phyloP scores from a whole-genome alignment of 2,797 vertebrate species.

The Kryptopterus vitreolus region DNA sequence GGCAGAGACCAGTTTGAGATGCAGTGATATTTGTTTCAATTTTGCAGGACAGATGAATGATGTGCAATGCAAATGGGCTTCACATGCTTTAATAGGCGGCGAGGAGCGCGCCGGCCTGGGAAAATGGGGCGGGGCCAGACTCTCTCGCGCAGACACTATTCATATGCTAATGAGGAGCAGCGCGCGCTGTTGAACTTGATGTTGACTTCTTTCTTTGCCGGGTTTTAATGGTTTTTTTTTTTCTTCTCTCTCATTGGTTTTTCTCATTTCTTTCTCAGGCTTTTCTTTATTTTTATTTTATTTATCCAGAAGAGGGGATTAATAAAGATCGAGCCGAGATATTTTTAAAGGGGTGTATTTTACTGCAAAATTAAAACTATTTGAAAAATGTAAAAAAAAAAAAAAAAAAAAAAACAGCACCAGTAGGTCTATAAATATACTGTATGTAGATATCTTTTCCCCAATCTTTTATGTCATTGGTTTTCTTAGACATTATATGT shows the following conservation, averaged over 20 bases:
- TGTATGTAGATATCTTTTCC: too few species aligned
- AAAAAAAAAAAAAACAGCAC: too few species aligned
- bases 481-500: too few species aligned
- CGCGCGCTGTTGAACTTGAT: conserved; percentile 91
- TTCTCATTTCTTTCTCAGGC: conserved; percentile 62
- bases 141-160: conserved; percentile 81
- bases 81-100: conserved; percentile 15
- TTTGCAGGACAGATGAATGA: conserved; percentile 26
- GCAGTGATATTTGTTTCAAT: conserved; percentile 3
- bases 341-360: neutral
- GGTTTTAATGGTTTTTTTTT: conserved; percentile 39
- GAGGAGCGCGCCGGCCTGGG: conserved; percentile 78
- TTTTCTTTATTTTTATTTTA: neutral
- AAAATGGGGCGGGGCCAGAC: conserved; percentile 77
- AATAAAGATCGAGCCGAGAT: neutral
- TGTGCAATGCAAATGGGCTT: conserved; percentile 38
- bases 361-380: neutral
- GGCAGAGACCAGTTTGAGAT: neutral
- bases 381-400: too few species aligned
- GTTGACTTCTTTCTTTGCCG: conserved; percentile 83
- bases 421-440: neutral
- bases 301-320: neutral
- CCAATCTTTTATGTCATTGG: too few species aligned
- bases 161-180: conserved; percentile 81
- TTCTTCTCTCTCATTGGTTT: too few species aligned